Evolutionary conservation across 2,113 vertebrate species (phyloP), one percentile per base, ranked within the genome.

Genomic region (Abramis brama): DNA sequence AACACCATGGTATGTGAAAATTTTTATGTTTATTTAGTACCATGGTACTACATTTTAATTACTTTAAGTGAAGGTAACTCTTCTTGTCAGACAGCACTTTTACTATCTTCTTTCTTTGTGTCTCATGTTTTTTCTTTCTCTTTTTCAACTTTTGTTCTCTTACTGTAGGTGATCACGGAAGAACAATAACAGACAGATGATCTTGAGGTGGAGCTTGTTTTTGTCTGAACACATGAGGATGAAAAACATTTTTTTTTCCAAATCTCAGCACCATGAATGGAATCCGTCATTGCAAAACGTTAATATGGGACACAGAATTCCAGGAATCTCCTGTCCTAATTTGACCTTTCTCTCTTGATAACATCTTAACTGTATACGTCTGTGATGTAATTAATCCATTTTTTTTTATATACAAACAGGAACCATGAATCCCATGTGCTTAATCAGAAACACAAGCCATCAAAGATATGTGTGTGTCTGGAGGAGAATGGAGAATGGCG

Each of bases 201-300:
- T 71, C 68, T 47, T 76, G 27, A 84, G 57, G 59, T 85, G 39
- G 60, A 66, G 74, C 21, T 50, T 75, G n/a, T 25, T 75, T 74
- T 75, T 74, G 71, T 47, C 23, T 71, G 47, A 39, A n/a, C 19
- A 27, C 50, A 39, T 25, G 7, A 55, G 66, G 39, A 59, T 5
- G 21, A 71, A 57, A 36, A 64, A 33, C 23, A 66, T 36, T 30
- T 68, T 21, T 9, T 52, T 79, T 39, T 55, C 1, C 50, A 39
- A 77, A 77, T 11, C 6, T 23, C 6, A 43, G 21, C 55, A 33
- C 45, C 7, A 23, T 59, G 25, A 82, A 17, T 45, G 77, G 33
- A 57, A 57, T 8, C 55, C 2, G 55, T 23, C 7, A 23, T 70
- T 73, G 27, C 25, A 78, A 66, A 86, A 71, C 6, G 5, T 64